A percentile compares a stretch with the other conserved stretches of the same genome.
These are phyloP conservation scores for Procapra przewalskii DNA, from an alignment of 2,113 vertebrate species.

Conservation along the genomic window DNA sequence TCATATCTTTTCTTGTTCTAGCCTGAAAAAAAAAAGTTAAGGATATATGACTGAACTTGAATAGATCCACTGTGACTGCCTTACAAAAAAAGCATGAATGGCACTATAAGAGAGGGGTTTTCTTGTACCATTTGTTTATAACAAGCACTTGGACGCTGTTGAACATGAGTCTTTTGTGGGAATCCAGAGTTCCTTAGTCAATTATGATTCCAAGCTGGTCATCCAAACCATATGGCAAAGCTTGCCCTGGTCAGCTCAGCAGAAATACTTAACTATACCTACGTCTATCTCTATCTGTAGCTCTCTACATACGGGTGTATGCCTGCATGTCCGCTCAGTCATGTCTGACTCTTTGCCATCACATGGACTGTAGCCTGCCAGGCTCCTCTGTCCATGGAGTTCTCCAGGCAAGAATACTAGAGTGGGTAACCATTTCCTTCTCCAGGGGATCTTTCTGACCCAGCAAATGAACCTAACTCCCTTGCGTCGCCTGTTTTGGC, in stretches of 20 bases:
- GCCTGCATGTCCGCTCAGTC: neutral
- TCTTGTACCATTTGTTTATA: neutral
- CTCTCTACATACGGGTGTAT: neutral
- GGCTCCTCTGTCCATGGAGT: neutral
- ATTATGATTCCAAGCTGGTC: neutral
- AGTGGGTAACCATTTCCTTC: neutral
- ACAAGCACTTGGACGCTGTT: neutral
- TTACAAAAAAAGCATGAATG: neutral
- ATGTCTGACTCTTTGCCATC: neutral
- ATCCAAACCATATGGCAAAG: neutral
- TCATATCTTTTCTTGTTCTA: neutral
- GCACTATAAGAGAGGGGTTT: neutral
- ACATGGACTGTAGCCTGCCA: neutral
- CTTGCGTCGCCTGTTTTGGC: accelerated
- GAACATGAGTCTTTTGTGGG: neutral
- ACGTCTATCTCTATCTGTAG: neutral
- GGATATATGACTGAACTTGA: neutral
- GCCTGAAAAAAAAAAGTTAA: neutral
- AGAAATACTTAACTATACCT: neutral
- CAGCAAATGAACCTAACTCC: neutral
- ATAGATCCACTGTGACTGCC: neutral
- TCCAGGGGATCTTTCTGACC: neutral
- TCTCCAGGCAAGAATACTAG: neutral
- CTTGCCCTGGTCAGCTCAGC: neutral
- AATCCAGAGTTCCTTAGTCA: neutral